Percentiles rank a stretch among this genome's conserved stretches.
Evolutionary conservation across 2,113 vertebrate species (phyloP).

Genomic region (Polypterus senegalus): DNA sequence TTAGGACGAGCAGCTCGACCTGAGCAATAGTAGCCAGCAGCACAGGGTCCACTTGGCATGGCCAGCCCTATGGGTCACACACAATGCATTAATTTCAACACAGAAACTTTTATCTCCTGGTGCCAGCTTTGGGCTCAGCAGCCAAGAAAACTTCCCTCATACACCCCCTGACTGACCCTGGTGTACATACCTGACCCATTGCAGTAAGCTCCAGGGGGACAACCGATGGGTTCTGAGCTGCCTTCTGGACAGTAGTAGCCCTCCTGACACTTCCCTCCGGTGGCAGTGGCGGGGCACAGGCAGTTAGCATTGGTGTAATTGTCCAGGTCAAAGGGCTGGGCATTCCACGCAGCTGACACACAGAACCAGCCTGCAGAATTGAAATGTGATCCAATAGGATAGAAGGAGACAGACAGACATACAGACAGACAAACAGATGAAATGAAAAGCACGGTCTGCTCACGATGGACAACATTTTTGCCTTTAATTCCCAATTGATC

Average conservation of each 20-base stretch:
- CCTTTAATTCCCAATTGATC: too few relatives aligned
- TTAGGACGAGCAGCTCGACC: conserved; percentile 51
- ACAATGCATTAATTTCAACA: background rate
- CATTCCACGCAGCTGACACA: conserved; percentile 76
- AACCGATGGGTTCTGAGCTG: conserved; percentile 62
- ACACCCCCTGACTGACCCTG: background rate
- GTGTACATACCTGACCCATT: conserved; percentile 55
- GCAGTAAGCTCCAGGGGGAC: conserved; percentile 67
- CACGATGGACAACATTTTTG: too few relatives aligned
- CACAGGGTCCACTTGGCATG: conserved; percentile 61
- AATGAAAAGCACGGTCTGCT: background rate
- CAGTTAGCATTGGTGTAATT: conserved; percentile 86
- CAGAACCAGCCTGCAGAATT: conserved; percentile 78
- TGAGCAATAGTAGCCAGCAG: conserved; percentile 68
- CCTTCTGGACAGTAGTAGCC: conserved; percentile 75
- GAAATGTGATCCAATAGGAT: background rate
- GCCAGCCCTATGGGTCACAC: conserved; percentile 51
- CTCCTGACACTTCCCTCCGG: conserved; percentile 67
- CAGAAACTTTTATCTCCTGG: too few relatives aligned
- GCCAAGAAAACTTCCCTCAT: too few relatives aligned
- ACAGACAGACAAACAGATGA: background rate
- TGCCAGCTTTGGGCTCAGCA: background rate
- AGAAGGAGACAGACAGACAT: background rate
- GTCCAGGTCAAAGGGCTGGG: conserved; percentile 82
- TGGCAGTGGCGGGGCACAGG: conserved; percentile 81